These are phyloP conservation scores for Esox lucius DNA, from an alignment of 2,797 vertebrate genomes.

Conservation along the genomic window DNA sequence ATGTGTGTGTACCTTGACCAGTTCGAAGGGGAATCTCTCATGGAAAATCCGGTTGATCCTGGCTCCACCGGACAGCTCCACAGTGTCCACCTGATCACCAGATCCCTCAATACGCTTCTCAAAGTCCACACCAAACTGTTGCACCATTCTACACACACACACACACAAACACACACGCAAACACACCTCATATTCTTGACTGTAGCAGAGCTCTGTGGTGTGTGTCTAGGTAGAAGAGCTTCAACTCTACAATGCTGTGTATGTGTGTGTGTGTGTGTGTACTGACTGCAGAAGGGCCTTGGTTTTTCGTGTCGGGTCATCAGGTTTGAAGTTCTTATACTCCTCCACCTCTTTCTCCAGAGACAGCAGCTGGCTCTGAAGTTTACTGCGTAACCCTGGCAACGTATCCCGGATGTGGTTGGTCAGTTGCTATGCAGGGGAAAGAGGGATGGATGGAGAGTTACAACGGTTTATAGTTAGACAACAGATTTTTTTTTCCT, in stretches of 20 bases:
- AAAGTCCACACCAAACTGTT: slow-evolving; percentile 96
- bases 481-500: too few relatives aligned
- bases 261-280: slow-evolving; percentile 9
- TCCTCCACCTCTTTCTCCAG: slow-evolving; percentile 97
- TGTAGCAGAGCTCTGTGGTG: too few relatives aligned
- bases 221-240: not conserved
- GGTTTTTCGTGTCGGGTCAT: slow-evolving; percentile 92
- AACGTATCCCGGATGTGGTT: slow-evolving; percentile 96
- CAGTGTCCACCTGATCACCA: slow-evolving; percentile 93
- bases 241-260: not conserved
- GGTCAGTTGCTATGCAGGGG: slow-evolving; percentile 86
- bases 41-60: slow-evolving; percentile 96
- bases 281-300: slow-evolving; percentile 93
- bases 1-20: slow-evolving; percentile 91
- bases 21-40: slow-evolving; percentile 90
- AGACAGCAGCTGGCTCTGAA: slow-evolving; percentile 91
- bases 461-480: not conserved
- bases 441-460: not conserved
- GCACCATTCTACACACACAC: slow-evolving; percentile 85
- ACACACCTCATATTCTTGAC: not conserved
- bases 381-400: slow-evolving; percentile 88
- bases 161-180: not conserved
- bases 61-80: slow-evolving; percentile 91
- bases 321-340: slow-evolving; percentile 92
- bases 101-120: slow-evolving; percentile 97